Evolutionary conservation across 2,888 invertebrate species (phyloP).

Genomic region (Lissonota sp.): DNA sequence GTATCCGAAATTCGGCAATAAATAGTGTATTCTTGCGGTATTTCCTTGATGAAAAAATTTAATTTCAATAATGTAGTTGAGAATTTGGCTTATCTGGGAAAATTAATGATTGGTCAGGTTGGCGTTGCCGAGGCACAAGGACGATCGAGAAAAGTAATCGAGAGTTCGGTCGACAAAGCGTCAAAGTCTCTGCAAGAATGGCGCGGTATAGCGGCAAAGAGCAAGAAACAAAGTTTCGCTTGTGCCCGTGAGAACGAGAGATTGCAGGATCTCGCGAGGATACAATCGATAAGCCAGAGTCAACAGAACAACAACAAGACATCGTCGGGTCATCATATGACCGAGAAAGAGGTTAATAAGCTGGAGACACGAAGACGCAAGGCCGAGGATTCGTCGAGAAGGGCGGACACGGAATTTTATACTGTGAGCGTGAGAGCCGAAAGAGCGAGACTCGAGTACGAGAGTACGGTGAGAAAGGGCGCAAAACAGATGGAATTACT

Average conservation of each 20-base stretch:
- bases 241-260: slow-evolving; percentile 96
- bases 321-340: slow-evolving; percentile 78
- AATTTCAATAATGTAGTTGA: too few relatives aligned
- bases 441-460: slow-evolving; percentile 95
- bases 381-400: slow-evolving; percentile 95
- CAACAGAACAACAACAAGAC: slow-evolving; percentile 85
- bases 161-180: slow-evolving; percentile 91
- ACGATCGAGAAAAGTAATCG: slow-evolving; percentile 86
- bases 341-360: slow-evolving; percentile 89
- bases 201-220: slow-evolving; percentile 94
- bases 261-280: slow-evolving; percentile 89
- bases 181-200: slow-evolving; percentile 92
- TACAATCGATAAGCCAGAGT: slow-evolving; percentile 86
- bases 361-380: slow-evolving; percentile 95
- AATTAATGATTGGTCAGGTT: slow-evolving; percentile 83
- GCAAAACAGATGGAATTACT: slow-evolving; percentile 94
- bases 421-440: slow-evolving; percentile 96
- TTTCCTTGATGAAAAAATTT: too few relatives aligned
- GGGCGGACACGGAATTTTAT: slow-evolving; percentile 97
- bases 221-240: slow-evolving; percentile 94
- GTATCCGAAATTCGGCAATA: too few relatives aligned
- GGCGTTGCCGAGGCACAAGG: slow-evolving; percentile 88
- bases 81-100: too few relatives aligned
- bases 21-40: too few relatives aligned
- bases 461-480: slow-evolving; percentile 94